phyloP scores from a whole-genome alignment of 2,113 vertebrate species.

The Lethenteron camtschaticum region DNA sequence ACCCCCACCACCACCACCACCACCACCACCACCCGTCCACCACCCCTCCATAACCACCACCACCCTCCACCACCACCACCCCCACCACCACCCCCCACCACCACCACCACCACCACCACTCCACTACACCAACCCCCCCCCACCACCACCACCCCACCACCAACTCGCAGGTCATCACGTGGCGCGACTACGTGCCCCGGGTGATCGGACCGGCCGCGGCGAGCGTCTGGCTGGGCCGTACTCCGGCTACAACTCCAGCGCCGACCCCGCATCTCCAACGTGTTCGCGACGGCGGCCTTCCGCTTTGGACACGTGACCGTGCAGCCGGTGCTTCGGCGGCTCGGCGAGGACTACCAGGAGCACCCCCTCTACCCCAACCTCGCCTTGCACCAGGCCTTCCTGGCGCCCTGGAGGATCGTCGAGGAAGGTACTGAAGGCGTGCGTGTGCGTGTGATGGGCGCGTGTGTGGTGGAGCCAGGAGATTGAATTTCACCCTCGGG shows the following conservation, averaged over 20 bases:
- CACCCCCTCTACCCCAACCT: conserved; percentile 19
- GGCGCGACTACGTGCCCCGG: conserved; percentile 45
- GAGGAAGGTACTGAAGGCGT: conserved; percentile 31
- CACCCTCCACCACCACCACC: no score
- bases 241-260: conserved; percentile 21
- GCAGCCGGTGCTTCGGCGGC: conserved; percentile 31
- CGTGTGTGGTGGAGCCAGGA: no score
- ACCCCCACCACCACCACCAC: no score
- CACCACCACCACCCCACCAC: no score
- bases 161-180: conserved; percentile 37
- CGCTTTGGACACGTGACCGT: conserved; percentile 50
- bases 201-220: conserved; percentile 20
- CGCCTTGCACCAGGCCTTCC: conserved; percentile 32
- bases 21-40: no score
- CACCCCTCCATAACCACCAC: no score
- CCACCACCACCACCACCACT: no score
- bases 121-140: no score
- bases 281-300: conserved; percentile 53
- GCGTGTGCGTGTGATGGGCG: no score
- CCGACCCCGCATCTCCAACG: conserved; percentile 46
- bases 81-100: no score
- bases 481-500: no score
- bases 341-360: conserved; percentile 27
- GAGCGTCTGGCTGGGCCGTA: conserved; percentile 24
- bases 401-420: conserved; percentile 49